phyloP scores from a whole-genome alignment of 2,113 vertebrate genomes.

The Anolis carolinensis region DNA sequence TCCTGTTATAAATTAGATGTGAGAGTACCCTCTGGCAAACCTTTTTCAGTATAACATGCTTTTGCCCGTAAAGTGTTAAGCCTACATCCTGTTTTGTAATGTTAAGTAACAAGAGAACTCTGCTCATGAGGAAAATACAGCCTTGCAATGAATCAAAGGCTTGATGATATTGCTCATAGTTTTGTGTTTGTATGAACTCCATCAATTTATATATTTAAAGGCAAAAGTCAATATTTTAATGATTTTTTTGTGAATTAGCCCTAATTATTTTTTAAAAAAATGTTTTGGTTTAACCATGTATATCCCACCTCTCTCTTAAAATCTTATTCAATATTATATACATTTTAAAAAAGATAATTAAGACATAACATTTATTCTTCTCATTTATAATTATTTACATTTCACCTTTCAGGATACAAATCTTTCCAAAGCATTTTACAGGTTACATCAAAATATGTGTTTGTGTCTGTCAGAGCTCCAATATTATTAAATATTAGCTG shows the following conservation, averaged over 20 bases:
- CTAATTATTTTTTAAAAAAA: background rate
- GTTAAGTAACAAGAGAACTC: background rate
- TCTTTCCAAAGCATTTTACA: too few species aligned
- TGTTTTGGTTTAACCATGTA: background rate
- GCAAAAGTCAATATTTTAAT: background rate
- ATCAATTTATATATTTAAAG: background rate
- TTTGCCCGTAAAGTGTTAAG: conserved; percentile 14
- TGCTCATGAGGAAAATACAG: background rate
- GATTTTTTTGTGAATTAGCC: background rate
- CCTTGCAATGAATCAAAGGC: background rate
- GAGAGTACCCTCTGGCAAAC: background rate
- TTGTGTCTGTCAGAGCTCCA: too few species aligned
- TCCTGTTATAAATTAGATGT: conserved; percentile 19
- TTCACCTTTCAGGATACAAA: too few species aligned
- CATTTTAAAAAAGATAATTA: too few species aligned
- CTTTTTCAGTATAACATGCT: conserved; percentile 18
- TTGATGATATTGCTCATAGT: background rate
- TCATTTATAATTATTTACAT: too few species aligned
- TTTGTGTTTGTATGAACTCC: background rate
- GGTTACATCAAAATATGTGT: too few species aligned
- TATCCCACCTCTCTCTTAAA: background rate
- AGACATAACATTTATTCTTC: too few species aligned
- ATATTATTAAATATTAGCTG: too few species aligned
- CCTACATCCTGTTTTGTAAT: background rate
- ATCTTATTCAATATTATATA: background rate